A percentile compares a stretch with the other conserved stretches of the same genome.
These are phyloP conservation scores for Metellina segmentata DNA, from an alignment of 2,888 invertebrate species.

Conservation along the genomic window DNA sequence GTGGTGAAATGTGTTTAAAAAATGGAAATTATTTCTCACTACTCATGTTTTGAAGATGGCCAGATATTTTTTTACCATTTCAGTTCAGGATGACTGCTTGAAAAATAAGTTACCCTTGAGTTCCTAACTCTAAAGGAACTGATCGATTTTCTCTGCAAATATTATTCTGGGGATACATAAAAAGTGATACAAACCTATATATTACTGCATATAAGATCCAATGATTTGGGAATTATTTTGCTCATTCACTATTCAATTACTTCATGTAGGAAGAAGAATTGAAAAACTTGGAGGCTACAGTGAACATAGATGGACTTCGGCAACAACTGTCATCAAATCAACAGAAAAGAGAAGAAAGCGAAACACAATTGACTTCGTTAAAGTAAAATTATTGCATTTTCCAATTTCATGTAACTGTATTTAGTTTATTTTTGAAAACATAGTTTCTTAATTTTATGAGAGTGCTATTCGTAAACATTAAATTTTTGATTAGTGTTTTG, in stretches of 20 bases:
- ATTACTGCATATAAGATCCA: background rate
- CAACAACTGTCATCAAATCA: slow-evolving; percentile 57
- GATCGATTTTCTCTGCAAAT: too few species aligned
- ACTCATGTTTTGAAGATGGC: too few species aligned
- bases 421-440: background rate
- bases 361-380: slow-evolving; percentile 72
- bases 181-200: background rate
- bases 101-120: too few species aligned
- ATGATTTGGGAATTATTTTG: background rate
- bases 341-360: slow-evolving; percentile 48
- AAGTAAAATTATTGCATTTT: slow-evolving; percentile 50
- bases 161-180: too few species aligned
- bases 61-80: too few species aligned
- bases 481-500: background rate
- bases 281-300: slow-evolving; percentile 68
- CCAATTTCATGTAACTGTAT: background rate
- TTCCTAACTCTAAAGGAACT: too few species aligned
- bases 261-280: slow-evolving; percentile 83
- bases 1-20: too few species aligned
- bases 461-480: background rate
- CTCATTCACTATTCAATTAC: too few species aligned
- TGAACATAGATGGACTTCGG: slow-evolving; percentile 61
- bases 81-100: too few species aligned
- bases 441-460: background rate
- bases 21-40: too few species aligned